These are phyloP conservation scores for Halictus rubicundus DNA, from an alignment of 1,140 invertebrate species.

Conservation along the genomic window DNA sequence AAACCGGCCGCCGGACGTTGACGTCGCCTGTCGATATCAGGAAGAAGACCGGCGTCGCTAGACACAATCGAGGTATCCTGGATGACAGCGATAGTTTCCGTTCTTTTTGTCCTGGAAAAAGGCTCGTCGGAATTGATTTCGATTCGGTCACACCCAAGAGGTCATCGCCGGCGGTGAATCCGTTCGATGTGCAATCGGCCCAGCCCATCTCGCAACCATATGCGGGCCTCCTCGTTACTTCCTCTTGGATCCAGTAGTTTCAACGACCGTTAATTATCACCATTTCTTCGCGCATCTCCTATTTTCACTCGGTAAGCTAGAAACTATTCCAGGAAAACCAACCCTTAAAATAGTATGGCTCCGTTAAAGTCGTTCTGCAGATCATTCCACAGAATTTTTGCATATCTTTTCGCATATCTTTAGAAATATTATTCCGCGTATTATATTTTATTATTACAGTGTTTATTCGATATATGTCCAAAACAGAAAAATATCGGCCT, in stretches of 20 bases:
- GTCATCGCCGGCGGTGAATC: conserved; percentile 48
- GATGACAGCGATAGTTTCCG: conserved; percentile 12
- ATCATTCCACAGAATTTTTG: no score
- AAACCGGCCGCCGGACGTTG: conserved; percentile 4
- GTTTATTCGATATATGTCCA: no score
- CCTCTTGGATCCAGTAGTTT: background rate
- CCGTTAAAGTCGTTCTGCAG: no score
- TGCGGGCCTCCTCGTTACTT: background rate
- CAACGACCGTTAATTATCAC: no score
- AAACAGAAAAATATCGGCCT: no score
- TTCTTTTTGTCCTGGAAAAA: conserved; percentile 16
- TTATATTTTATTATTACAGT: no score
- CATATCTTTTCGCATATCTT: no score
- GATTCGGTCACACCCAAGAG: conserved; percentile 53
- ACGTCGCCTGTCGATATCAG: conserved; percentile 26
- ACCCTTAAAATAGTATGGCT: no score
- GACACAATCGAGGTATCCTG: background rate
- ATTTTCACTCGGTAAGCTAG: no score
- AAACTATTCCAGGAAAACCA: no score
- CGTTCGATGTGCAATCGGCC: conserved; percentile 57
- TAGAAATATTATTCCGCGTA: no score
- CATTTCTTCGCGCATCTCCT: no score
- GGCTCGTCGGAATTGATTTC: conserved; percentile 65
- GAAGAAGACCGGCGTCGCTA: conserved; percentile 12
- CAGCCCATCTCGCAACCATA: conserved; percentile 45